A percentile compares a stretch with the other conserved stretches of the same genome.
Evolutionary conservation across 2,113 vertebrate genomes (phyloP).

Genomic region (Nothoprocta pentlandii): DNA sequence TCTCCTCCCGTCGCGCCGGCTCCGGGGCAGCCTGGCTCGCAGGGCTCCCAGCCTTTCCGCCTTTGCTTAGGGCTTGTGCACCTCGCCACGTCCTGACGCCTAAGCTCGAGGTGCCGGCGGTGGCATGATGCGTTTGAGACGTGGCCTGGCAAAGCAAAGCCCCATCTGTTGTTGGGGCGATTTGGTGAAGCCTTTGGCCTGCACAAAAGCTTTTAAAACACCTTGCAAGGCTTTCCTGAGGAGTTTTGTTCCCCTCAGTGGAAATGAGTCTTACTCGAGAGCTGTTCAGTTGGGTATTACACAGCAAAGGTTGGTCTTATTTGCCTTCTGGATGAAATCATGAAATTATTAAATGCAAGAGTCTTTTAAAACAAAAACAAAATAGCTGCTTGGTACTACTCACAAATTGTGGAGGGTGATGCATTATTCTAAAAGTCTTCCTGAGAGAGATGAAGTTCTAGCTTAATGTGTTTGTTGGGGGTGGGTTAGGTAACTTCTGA

Average conservation of each 20-base stretch:
- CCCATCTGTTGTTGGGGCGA: background rate
- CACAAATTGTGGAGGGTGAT: background rate
- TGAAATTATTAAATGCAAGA: background rate
- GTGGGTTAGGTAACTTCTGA: background rate
- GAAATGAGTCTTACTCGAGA: background rate
- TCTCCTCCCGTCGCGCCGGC: background rate
- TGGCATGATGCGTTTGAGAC: background rate
- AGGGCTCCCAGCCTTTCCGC: background rate
- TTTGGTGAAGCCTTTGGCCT: background rate
- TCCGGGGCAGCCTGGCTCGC: background rate
- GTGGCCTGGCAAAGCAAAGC: background rate
- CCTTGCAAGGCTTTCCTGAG: background rate
- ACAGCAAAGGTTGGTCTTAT: background rate
- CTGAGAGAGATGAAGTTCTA: constrained; percentile 7
- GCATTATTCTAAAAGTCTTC: background rate
- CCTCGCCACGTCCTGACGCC: background rate
- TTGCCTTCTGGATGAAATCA: background rate
- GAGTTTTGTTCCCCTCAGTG: background rate
- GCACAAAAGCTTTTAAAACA: background rate
- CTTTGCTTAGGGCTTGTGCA: background rate
- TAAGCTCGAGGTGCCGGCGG: background rate
- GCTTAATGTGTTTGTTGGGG: background rate
- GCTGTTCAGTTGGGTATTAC: background rate
- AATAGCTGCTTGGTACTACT: background rate
- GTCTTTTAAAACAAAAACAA: background rate